Conservation (phyloP, 2,888 invertebrate genomes). For the Aleiodes alternator region DNA sequence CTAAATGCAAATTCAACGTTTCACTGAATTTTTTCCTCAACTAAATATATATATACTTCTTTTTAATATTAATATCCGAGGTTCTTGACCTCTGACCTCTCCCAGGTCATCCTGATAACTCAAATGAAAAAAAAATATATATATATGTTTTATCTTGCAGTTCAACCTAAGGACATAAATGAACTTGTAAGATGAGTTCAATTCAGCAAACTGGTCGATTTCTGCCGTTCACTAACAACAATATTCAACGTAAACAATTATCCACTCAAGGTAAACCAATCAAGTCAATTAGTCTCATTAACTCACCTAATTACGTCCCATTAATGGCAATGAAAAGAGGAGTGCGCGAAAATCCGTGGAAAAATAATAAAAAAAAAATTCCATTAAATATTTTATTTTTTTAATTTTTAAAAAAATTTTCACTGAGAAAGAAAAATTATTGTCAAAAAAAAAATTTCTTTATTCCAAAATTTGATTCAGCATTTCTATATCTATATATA, state of each 20-base stretch:
- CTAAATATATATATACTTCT: constrained; percentile 46
- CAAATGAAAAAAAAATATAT: background rate
- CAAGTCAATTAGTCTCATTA: constrained; percentile 31
- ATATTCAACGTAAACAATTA: constrained; percentile 79
- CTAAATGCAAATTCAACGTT: too few species aligned
- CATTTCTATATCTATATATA: too few species aligned
- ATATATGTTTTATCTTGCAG: constrained; percentile 1
- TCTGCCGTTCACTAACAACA: constrained; percentile 78
- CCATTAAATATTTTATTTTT: too few species aligned
- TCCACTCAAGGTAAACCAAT: constrained; percentile 74
- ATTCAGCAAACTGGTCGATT: constrained; percentile 81
- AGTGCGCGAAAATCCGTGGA: constrained; percentile 36
- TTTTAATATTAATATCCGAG: constrained; percentile 54
- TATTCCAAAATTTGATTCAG: too few species aligned
- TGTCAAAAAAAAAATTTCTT: too few species aligned
- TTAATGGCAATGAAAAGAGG: constrained; percentile 45
- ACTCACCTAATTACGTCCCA: constrained; percentile 50
- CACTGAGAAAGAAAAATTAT: too few species aligned
- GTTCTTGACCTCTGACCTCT: constrained; percentile 8
- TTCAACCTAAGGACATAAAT: constrained; percentile 55
- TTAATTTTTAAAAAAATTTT: too few species aligned
- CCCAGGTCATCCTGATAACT: constrained; percentile 28
- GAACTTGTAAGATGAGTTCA: constrained; percentile 77
- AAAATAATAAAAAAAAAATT: background rate
- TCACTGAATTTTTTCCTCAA: too few species aligned